A percentile compares a stretch with the other conserved stretches of the same genome.
Conservation (phyloP, 1,140 invertebrate genomes). For the Carcinoscorpius rotundicauda region DNA sequence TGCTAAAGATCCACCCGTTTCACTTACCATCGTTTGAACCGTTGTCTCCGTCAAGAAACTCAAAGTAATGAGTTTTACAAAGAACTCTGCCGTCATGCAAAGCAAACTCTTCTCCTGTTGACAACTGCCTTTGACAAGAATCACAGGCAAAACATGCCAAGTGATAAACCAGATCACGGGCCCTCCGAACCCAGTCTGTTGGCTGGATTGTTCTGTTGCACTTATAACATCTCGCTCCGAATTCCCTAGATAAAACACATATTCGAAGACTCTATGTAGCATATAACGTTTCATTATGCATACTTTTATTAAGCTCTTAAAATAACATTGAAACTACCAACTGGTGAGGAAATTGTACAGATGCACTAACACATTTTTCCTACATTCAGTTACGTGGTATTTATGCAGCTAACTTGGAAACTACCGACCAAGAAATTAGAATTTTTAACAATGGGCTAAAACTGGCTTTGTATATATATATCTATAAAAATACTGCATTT, state of each 20-base stretch:
- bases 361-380: too few relatives aligned
- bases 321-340: too few relatives aligned
- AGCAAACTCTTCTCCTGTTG: constrained; percentile 94
- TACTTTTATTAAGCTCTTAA: too few relatives aligned
- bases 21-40: constrained; percentile 16
- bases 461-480: too few relatives aligned
- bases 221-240: constrained; percentile 67
- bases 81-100: constrained; percentile 41
- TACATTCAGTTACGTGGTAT: too few relatives aligned
- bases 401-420: too few relatives aligned
- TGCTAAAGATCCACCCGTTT: too few relatives aligned
- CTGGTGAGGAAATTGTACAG: too few relatives aligned
- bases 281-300: too few relatives aligned
- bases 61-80: constrained; percentile 7
- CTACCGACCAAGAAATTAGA: too few relatives aligned
- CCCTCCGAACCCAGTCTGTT: constrained; percentile 92
- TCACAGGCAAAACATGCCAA: constrained; percentile 97
- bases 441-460: too few relatives aligned
- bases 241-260: constrained; percentile 3
- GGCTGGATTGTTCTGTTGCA: constrained; percentile 81
- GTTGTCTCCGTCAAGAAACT: constrained; percentile 1
- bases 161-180: constrained; percentile 89
- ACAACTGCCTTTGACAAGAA: constrained; percentile 88
- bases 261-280: background rate
- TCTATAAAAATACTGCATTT: too few relatives aligned